Evolutionary conservation across 1,140 invertebrate species (phyloP).

Genomic region (Phenacoccus solenopsis): DNA sequence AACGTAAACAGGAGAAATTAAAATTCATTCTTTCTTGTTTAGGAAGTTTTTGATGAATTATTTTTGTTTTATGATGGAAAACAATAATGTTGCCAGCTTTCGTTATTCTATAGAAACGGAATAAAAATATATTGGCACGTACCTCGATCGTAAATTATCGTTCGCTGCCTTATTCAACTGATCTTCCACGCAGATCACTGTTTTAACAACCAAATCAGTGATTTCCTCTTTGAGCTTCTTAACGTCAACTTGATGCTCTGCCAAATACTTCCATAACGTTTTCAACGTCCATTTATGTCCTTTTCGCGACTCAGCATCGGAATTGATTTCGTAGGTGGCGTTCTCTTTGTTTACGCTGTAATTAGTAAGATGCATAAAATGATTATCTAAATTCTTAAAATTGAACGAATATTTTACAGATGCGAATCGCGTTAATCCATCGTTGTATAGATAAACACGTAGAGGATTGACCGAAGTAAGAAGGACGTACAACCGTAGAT

Average conservation of each 20-base stretch:
- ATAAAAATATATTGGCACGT: too few relatives aligned
- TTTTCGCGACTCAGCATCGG: constrained; percentile 65
- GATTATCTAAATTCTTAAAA: constrained; percentile 62
- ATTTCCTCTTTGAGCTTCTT: constrained; percentile 65
- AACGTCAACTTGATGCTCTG: constrained; percentile 53
- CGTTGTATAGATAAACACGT: constrained; percentile 84
- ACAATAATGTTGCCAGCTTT: too few relatives aligned
- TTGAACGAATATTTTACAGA: constrained; percentile 78
- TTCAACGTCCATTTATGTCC: constrained; percentile 85
- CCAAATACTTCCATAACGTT: constrained; percentile 58
- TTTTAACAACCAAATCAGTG: constrained; percentile 66
- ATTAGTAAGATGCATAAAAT: constrained; percentile 97
- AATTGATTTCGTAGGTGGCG: constrained; percentile 70
- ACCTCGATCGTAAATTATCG: constrained; percentile 42
- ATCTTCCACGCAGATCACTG: constrained; percentile 66
- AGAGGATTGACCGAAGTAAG: constrained; percentile 90
- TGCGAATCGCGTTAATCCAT: constrained; percentile 89
- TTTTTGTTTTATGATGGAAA: background rate
- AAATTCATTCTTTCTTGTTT: too few relatives aligned
- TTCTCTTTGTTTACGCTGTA: constrained; percentile 94
- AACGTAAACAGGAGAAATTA: too few relatives aligned
- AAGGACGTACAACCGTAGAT: constrained; percentile 84
- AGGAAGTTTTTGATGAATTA: too few relatives aligned
- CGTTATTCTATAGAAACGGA: too few relatives aligned
- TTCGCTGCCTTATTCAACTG: constrained; percentile 53